Evolutionary conservation across 2,888 invertebrate genomes (phyloP).

Genomic region (Mesochorus sp.): DNA sequence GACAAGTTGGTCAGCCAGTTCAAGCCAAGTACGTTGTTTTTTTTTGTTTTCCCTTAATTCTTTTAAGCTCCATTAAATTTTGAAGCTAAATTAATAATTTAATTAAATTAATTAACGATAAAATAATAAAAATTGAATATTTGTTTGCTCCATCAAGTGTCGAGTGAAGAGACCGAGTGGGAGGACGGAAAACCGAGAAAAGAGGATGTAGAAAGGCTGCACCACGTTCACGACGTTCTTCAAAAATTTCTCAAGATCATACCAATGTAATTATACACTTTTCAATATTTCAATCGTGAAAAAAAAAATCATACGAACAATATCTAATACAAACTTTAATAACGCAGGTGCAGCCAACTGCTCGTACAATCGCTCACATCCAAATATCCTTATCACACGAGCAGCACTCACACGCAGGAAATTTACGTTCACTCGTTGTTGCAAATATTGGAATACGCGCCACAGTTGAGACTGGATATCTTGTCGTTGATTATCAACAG

Average conservation of each 20-base stretch:
- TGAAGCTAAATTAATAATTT: no score
- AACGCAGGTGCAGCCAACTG: conserved; percentile 87
- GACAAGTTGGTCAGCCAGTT: conserved; percentile 85
- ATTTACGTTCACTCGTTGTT: conserved; percentile 91
- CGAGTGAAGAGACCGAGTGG: conserved; percentile 84
- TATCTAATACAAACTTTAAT: conserved; percentile 19
- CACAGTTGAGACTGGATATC: conserved; percentile 87
- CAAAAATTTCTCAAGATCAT: conserved; percentile 83
- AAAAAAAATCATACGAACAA: conserved; percentile 36
- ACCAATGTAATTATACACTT: conserved; percentile 84
- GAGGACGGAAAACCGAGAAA: conserved; percentile 85
- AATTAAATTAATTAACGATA: no score
- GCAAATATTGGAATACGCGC: conserved; percentile 89
- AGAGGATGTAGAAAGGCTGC: conserved; percentile 84
- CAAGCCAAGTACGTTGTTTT: conserved; percentile 83
- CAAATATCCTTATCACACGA: conserved; percentile 91
- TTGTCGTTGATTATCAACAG: conserved; percentile 90
- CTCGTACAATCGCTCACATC: conserved; percentile 86
- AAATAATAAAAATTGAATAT: not conserved
- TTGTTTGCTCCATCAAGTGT: conserved; percentile 65
- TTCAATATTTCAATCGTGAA: conserved; percentile 41
- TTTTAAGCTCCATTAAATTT: no score
- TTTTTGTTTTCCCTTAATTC: conserved; percentile 2
- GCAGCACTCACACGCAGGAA: conserved; percentile 87
- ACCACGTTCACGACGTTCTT: conserved; percentile 86